Base-by-base conservation (phyloP, 2,113 vertebrate genomes). In the Ciconia maguari region DNA sequence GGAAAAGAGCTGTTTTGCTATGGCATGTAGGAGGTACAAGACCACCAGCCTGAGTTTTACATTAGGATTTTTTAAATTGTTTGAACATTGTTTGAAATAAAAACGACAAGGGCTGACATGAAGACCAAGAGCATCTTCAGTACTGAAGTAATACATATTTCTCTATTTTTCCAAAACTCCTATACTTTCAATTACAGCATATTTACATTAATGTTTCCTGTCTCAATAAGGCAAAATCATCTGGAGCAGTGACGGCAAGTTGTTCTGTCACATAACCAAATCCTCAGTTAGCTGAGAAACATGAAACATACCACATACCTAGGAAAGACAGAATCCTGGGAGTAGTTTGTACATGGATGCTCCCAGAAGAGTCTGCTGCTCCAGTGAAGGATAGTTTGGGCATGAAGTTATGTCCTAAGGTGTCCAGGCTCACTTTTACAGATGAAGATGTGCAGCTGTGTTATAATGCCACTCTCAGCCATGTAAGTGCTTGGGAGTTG, bases 401-500 rank as follows among this genome's bases (percentile, higher is more conserved):
- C 34, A 42, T n/a, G 34, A 57, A 72, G 11, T 61, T 58, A 7
- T 20, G 11, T 48, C n/a, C 26, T 62, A 16, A 44, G 13, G 20
- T 91, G 17, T 34, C 48, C 82, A 48, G 34, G 66, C 6, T 92
- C 36, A 6, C 46, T 71, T 52, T 36, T 79, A 64, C 20, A 48
- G 44, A 12, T 30, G 38, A 68, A 84, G 68, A 55, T 19, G 16
- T 71, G 60, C 32, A 52, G 32, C n/a, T 66, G 21, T 29, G 5
- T 84, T 87, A 12, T 19, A 34, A 16, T 41, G 24, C 7, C 12
- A 13, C 30, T 44, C 13, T 48, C 41, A 34, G 48, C 51, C 15
- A 22, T 10, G 0, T 0, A 27, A 64, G 13, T 48, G 15, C 48
- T 78, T 71, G 34, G 20, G 18, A 55, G 21, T 4, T n/a, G 8